These are phyloP conservation scores for Eudyptes chrysolophus DNA, from an alignment of 2,113 vertebrate species.

Conservation along the genomic window DNA sequence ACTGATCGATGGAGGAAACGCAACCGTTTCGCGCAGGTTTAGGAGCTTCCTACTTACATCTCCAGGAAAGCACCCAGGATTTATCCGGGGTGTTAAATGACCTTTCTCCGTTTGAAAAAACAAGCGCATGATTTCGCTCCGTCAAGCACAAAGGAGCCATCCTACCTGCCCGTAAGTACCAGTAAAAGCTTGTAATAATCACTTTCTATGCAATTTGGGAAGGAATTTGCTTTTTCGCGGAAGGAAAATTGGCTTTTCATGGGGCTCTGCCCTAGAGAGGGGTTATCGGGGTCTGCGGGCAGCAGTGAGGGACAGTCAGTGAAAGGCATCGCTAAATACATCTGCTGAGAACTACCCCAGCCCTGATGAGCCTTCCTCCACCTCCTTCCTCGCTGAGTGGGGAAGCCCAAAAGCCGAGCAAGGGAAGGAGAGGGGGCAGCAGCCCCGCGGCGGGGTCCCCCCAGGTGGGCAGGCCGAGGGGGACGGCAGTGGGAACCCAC, in stretches of 20 bases:
- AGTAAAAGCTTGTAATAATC: neutral
- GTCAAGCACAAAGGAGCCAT: neutral
- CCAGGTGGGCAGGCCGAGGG: fast-evolving
- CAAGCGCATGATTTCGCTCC: neutral
- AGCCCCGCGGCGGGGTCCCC: fast-evolving
- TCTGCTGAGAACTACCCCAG: neutral
- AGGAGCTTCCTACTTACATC: neutral
- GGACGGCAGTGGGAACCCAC: neutral
- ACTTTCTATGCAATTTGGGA: fast-evolving
- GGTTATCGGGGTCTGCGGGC: neutral
- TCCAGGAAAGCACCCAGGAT: neutral
- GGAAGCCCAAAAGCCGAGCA: neutral
- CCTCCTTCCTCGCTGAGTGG: fast-evolving
- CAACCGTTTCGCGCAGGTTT: neutral
- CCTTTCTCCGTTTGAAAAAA: neutral
- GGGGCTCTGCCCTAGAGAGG: neutral
- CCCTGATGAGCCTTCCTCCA: neutral
- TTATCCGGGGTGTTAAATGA: neutral
- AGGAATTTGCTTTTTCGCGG: neutral
- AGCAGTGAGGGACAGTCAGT: fast-evolving
- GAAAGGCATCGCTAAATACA: neutral
- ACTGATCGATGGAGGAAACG: neutral
- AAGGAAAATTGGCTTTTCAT: neutral
- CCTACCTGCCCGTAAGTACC: neutral
- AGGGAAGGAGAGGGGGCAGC: neutral